phyloP scores from a whole-genome alignment of 2,888 invertebrate genomes.

The Parnassius mnemosyne region DNA sequence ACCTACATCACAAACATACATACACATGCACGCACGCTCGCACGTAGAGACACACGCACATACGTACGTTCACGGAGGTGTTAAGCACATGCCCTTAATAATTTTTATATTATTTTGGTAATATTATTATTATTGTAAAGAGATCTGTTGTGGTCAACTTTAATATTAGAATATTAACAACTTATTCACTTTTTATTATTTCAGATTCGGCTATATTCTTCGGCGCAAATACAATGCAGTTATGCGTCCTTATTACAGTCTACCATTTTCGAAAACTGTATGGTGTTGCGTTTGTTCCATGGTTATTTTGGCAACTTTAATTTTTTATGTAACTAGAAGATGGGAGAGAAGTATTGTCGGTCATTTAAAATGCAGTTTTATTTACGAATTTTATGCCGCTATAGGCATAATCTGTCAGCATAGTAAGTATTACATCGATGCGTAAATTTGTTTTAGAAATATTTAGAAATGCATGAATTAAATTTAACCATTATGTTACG shows the following conservation, averaged over 20 bases:
- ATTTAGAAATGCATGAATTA: too few species aligned
- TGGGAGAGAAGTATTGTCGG: conserved; percentile 50
- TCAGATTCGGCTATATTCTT: conserved; percentile 61
- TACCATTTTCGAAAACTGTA: conserved; percentile 50
- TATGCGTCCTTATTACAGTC: conserved; percentile 48
- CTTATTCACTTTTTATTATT: conserved; percentile 16
- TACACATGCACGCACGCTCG: too few species aligned
- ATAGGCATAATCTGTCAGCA: conserved; percentile 64
- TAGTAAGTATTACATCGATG: conserved; percentile 46
- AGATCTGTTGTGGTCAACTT: too few species aligned
- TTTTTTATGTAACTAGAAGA: conserved; percentile 51
- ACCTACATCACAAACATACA: too few species aligned
- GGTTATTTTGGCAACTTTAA: conserved; percentile 42
- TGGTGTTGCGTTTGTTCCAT: conserved; percentile 53
- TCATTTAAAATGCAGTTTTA: conserved; percentile 43
- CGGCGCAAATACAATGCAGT: conserved; percentile 35
- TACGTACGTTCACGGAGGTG: rapidly evolving
- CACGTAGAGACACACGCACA: rapidly evolving
- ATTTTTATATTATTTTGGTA: too few species aligned
- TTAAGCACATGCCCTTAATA: too few species aligned
- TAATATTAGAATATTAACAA: too few species aligned
- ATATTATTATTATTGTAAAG: too few species aligned
- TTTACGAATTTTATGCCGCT: conserved; percentile 51
- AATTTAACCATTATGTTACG: too few species aligned
- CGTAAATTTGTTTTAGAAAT: too few species aligned